These are phyloP conservation scores for Myiagra hebetior DNA, from an alignment of 2,113 vertebrate species.

Conservation along the genomic window DNA sequence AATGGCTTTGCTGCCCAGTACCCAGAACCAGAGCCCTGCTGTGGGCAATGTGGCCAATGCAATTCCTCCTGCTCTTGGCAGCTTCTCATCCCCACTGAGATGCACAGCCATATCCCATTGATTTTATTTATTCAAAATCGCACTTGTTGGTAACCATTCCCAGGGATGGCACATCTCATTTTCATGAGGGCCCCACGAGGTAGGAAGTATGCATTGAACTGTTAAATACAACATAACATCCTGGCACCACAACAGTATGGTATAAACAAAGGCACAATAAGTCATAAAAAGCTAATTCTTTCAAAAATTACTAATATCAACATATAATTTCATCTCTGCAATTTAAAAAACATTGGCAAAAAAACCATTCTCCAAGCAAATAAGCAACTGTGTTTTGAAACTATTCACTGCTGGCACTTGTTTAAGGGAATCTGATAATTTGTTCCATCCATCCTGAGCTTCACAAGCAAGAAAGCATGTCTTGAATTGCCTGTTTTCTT, in stretches of 20 bases:
- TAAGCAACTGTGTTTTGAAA: slow-evolving; percentile 62
- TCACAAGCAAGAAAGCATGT: slow-evolving; percentile 33
- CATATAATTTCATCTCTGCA: slow-evolving; percentile 54
- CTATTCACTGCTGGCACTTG: slow-evolving; percentile 43
- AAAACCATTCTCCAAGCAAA: slow-evolving; percentile 42
- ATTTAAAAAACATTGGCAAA: slow-evolving; percentile 57
- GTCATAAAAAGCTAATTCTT: slow-evolving; percentile 39
- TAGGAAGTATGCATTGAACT: slow-evolving; percentile 10
- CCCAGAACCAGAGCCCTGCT: neutral
- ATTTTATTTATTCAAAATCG: slow-evolving; percentile 23
- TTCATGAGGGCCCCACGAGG: neutral
- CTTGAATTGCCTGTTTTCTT: slow-evolving; percentile 39
- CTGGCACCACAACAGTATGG: neutral
- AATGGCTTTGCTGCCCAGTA: neutral
- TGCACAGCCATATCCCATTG: neutral
- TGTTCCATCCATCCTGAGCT: slow-evolving; percentile 29
- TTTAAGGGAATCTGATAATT: slow-evolving; percentile 63
- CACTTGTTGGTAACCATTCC: slow-evolving; percentile 16
- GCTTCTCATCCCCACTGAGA: neutral
- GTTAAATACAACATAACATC: slow-evolving; percentile 20
- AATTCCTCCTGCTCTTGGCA: neutral
- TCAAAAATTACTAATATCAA: slow-evolving; percentile 54
- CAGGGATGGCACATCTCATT: slow-evolving; percentile 27
- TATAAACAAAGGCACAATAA: slow-evolving; percentile 49
- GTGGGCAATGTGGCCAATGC: neutral